Percentiles rank a stretch among this genome's conserved stretches.
Evolutionary conservation across 64 coral and sea anemone genomes (phyloP).

Genomic region (Pocillopora verrucosa): DNA sequence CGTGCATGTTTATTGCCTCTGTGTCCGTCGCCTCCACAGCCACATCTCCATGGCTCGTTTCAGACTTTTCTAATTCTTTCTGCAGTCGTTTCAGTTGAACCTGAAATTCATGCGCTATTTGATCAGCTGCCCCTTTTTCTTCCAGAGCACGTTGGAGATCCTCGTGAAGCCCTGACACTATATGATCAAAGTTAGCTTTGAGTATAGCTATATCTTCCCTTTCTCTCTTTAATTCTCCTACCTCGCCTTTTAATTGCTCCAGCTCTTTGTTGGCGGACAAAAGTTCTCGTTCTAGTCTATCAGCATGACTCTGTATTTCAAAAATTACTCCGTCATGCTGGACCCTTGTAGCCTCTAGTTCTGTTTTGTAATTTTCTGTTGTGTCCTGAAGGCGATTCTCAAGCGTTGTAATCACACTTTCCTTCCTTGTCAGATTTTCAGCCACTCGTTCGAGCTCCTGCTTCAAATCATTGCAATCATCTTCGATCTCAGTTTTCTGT

Average conservation of each 20-base stretch:
- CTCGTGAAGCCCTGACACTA: conserved; percentile 72
- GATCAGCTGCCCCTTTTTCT: conserved; percentile 65
- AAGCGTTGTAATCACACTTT: neutral
- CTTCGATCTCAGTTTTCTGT: neutral
- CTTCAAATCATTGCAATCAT: neutral
- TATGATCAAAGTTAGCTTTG: conserved; percentile 64
- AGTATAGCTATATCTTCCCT: conserved; percentile 49
- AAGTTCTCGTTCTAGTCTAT: conserved; percentile 10
- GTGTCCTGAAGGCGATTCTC: conserved; percentile 18
- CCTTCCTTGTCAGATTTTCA: conserved; percentile 5
- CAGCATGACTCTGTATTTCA: conserved; percentile 34
- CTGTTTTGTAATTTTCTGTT: conserved; percentile 33
- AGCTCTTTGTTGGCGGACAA: conserved; percentile 22
- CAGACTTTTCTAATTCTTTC: conserved; percentile 51
- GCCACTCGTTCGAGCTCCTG: neutral
- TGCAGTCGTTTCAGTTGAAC: conserved; percentile 65
- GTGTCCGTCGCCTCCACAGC: conserved; percentile 55
- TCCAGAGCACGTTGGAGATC: conserved; percentile 76
- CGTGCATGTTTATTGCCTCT: conserved; percentile 17
- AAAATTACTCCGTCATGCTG: conserved; percentile 27
- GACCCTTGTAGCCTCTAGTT: conserved; percentile 19
- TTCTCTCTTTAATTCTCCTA: conserved; percentile 39
- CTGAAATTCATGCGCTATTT: conserved; percentile 62
- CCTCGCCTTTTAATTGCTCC: conserved; percentile 35
- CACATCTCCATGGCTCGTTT: conserved; percentile 38